Evolutionary conservation across 2,888 invertebrate species (phyloP).

Genomic region (Xanthia icteritia): DNA sequence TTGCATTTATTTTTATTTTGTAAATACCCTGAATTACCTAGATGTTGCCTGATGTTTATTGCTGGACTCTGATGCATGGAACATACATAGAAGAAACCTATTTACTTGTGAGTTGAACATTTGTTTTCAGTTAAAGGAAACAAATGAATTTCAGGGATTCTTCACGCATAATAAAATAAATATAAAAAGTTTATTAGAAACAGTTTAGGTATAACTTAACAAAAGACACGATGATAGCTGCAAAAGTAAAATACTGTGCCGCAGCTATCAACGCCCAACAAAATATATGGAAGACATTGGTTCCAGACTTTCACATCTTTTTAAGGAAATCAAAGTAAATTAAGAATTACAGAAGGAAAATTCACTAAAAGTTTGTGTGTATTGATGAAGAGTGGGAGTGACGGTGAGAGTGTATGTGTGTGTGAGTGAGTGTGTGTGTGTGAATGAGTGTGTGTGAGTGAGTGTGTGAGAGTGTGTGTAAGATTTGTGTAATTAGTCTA

Average conservation of each 20-base stretch:
- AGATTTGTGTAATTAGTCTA: not conserved
- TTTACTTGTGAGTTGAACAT: no score
- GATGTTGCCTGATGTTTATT: no score
- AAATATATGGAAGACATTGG: not conserved
- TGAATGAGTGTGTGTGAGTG: not conserved
- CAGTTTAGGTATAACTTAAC: not conserved
- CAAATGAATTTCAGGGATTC: no score
- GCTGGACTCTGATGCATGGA: no score
- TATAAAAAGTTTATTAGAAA: no score
- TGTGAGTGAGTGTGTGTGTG: no score
- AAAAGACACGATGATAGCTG: not conserved
- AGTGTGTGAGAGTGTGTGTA: not conserved
- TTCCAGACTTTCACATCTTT: not conserved
- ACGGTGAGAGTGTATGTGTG: not conserved
- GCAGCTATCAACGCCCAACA: not conserved
- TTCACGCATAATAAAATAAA: no score
- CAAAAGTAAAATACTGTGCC: not conserved
- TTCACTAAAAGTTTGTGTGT: not conserved
- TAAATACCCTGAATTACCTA: no score
- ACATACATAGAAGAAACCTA: no score
- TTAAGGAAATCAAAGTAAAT: not conserved
- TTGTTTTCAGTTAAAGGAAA: no score
- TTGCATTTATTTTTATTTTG: no score
- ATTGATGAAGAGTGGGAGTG: not conserved
- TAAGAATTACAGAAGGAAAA: not conserved